Percentiles rank a stretch among this genome's conserved stretches.
Conservation (phyloP, 2,113 vertebrate species). For the Xerus inauris region DNA sequence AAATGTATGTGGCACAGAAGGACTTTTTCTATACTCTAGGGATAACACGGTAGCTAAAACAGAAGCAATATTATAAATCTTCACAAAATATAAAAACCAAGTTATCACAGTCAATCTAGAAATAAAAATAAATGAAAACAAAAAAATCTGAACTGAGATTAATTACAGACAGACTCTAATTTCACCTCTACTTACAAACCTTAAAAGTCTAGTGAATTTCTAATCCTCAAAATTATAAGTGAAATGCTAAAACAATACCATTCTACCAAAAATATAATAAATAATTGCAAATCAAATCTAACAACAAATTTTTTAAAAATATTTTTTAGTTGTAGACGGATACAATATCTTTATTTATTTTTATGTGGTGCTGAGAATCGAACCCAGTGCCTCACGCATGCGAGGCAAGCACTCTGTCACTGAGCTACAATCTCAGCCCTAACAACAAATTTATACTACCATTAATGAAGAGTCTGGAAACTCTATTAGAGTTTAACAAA, state of each 20-base stretch:
- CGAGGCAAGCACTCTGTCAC: too few species aligned
- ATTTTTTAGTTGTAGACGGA: too few species aligned
- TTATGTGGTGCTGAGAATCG: too few species aligned
- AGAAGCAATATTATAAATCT: slow-evolving; percentile 18
- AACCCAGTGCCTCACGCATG: too few species aligned
- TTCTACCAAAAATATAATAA: slow-evolving; percentile 11
- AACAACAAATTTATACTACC: background rate
- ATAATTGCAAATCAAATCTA: background rate
- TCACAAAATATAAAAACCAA: slow-evolving; percentile 29
- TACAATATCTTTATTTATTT: too few species aligned
- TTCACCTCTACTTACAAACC: slow-evolving; percentile 40
- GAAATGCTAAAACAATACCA: slow-evolving; percentile 23
- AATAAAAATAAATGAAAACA: slow-evolving; percentile 26
- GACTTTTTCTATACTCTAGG: background rate
- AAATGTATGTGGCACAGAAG: background rate
- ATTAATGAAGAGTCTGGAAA: background rate
- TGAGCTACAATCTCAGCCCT: too few species aligned
- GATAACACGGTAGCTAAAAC: slow-evolving; percentile 35
- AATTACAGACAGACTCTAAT: slow-evolving; percentile 1
- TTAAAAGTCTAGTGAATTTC: background rate
- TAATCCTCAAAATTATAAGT: slow-evolving; percentile 34
- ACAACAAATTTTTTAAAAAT: too few species aligned
- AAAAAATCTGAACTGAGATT: background rate
- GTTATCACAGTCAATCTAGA: background rate
- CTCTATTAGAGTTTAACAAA: background rate